Percentiles rank a stretch among this genome's conserved stretches.
phyloP scores from a whole-genome alignment of 2,888 invertebrate species.

The Malachius bipustulatus region DNA sequence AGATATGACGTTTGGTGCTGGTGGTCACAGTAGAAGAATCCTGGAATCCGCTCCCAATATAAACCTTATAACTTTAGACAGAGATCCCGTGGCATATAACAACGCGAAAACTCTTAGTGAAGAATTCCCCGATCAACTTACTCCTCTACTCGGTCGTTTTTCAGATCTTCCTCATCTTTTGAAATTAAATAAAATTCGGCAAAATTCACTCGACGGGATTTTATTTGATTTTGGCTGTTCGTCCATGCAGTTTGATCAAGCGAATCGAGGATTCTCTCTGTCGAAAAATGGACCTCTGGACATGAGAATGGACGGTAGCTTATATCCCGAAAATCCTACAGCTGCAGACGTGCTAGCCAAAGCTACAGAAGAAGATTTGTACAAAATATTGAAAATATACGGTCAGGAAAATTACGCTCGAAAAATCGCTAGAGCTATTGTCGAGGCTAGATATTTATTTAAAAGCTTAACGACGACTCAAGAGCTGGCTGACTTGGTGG shows the following conservation, averaged over 20 bases:
- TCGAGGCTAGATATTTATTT: constrained; percentile 58
- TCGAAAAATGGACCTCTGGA: constrained; percentile 80
- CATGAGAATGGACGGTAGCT: constrained; percentile 86
- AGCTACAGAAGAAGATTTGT: constrained; percentile 65
- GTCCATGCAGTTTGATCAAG: constrained; percentile 85
- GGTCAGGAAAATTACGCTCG: constrained; percentile 84
- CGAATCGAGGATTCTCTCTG: constrained; percentile 75
- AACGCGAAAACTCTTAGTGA: constrained; percentile 53
- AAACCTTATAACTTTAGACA: constrained; percentile 69
- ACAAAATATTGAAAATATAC: constrained; percentile 76
- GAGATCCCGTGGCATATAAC: constrained; percentile 71
- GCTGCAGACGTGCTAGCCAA: constrained; percentile 79
- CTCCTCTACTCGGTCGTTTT: constrained; percentile 77
- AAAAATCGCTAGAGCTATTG: constrained; percentile 75
- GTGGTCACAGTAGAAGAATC: constrained; percentile 73
- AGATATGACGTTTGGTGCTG: constrained; percentile 95
- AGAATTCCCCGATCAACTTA: constrained; percentile 57
- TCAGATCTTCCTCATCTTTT: constrained; percentile 71
- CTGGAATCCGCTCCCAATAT: constrained; percentile 52
- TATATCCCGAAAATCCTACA: constrained; percentile 59
- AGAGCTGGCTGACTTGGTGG: constrained; percentile 55
- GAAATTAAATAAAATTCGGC: constrained; percentile 42
- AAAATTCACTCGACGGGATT: constrained; percentile 69
- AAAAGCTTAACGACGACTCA: constrained; percentile 64
- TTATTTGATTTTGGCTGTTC: constrained; percentile 91